phyloP scores from a whole-genome alignment of 1,140 invertebrate species.

The Anadara kagoshimensis region DNA sequence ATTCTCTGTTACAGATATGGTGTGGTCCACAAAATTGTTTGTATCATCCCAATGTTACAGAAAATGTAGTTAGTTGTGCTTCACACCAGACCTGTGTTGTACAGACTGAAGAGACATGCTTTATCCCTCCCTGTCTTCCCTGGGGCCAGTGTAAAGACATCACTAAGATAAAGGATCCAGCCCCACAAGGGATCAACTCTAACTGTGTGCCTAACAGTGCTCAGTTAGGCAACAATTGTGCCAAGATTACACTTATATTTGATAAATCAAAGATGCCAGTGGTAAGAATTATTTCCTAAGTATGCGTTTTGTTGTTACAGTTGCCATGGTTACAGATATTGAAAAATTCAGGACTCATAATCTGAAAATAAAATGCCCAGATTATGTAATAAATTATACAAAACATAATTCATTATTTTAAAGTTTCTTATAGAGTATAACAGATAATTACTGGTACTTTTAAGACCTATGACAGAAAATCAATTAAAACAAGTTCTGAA shows the following conservation, averaged over 20 bases:
- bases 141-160: conserved; percentile 88
- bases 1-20: conserved; percentile 67
- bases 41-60: conserved; percentile 60
- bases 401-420: too few species aligned
- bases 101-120: conserved; percentile 77
- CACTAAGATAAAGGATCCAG: conserved; percentile 83
- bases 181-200: conserved; percentile 82
- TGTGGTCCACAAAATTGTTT: conserved; percentile 71
- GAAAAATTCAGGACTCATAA: too few species aligned
- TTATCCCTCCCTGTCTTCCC: conserved; percentile 84
- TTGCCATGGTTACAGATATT: too few species aligned
- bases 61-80: conserved; percentile 54
- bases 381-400: too few species aligned
- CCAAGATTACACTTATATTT: conserved; percentile 82
- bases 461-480: too few species aligned
- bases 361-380: too few species aligned
- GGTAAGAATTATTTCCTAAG: conserved; percentile 58
- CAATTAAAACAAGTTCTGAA: too few species aligned
- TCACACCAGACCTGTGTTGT: conserved; percentile 65
- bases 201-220: conserved; percentile 87
- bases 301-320: too few species aligned
- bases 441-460: too few species aligned
- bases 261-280: conserved; percentile 77
- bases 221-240: conserved; percentile 82
- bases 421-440: too few species aligned